Conservation (phyloP, 2,888 invertebrate genomes). For the Arctia plantaginis region DNA sequence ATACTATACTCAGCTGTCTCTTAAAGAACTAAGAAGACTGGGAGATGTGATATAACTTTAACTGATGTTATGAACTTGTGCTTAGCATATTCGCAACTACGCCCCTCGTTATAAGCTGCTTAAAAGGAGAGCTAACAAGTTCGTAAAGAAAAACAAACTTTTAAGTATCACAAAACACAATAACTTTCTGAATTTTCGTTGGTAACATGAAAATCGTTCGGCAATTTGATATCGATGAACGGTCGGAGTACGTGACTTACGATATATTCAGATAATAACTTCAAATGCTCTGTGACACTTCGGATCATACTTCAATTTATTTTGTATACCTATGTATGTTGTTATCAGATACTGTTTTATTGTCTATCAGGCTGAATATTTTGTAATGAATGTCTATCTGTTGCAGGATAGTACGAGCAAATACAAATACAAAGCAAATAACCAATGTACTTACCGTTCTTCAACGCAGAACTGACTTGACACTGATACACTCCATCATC, state of each 20-base stretch:
- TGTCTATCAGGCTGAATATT: not conserved
- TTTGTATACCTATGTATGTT: not conserved
- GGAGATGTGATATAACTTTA: not conserved
- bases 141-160: not conserved
- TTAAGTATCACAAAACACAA: not conserved
- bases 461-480: constrained; percentile 94
- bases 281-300: not conserved
- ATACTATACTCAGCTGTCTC: not conserved
- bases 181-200: not conserved
- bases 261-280: not conserved
- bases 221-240: not conserved
- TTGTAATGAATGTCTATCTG: not conserved
- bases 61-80: not conserved
- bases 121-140: not conserved
- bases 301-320: too few relatives aligned
- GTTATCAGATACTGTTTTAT: not conserved
- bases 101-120: not conserved
- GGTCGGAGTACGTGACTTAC: constrained; percentile 8
- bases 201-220: constrained; percentile 5
- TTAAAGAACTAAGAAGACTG: not conserved
- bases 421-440: not conserved
- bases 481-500: constrained; percentile 98
- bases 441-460: constrained; percentile 75
- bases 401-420: not conserved
- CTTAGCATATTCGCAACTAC: not conserved